Conservation (phyloP, 2,888 invertebrate genomes). For the Dynastes hyllus region DNA sequence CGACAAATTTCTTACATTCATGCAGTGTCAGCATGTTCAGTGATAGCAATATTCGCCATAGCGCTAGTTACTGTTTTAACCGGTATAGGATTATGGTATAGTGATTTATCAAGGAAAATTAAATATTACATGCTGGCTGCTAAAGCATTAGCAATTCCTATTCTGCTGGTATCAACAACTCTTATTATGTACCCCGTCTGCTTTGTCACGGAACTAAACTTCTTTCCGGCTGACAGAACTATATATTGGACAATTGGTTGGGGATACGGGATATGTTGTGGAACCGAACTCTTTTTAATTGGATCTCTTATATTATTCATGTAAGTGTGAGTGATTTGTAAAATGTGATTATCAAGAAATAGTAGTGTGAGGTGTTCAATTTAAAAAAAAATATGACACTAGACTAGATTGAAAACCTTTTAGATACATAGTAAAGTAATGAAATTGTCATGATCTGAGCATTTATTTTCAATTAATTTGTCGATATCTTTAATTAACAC, state of each 20-base stretch:
- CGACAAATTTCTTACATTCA: slow-evolving; percentile 21
- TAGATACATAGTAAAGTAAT: not conserved
- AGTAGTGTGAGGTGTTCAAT: not conserved
- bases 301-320: slow-evolving; percentile 25
- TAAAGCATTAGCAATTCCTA: slow-evolving; percentile 22
- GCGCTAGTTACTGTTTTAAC: slow-evolving; percentile 2
- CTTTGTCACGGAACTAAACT: slow-evolving; percentile 14
- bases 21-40: slow-evolving; percentile 10
- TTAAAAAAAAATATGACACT: not conserved
- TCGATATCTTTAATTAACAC: no score
- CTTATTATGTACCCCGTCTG: slow-evolving; percentile 24
- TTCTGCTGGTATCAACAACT: not conserved
- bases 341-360: no score
- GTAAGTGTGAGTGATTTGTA: not conserved
- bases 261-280: slow-evolving; percentile 29
- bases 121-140: slow-evolving; percentile 33
- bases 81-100: slow-evolving; percentile 1
- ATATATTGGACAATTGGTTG: slow-evolving; percentile 15
- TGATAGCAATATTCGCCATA: slow-evolving; percentile 9
- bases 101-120: not conserved
- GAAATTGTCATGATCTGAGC: not conserved
- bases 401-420: not conserved
- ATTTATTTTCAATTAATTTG: not conserved
- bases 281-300: slow-evolving; percentile 29
- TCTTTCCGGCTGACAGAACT: not conserved